Evolutionary conservation across 2,888 invertebrate genomes (phyloP).

Genomic region (Ctena decussata): DNA sequence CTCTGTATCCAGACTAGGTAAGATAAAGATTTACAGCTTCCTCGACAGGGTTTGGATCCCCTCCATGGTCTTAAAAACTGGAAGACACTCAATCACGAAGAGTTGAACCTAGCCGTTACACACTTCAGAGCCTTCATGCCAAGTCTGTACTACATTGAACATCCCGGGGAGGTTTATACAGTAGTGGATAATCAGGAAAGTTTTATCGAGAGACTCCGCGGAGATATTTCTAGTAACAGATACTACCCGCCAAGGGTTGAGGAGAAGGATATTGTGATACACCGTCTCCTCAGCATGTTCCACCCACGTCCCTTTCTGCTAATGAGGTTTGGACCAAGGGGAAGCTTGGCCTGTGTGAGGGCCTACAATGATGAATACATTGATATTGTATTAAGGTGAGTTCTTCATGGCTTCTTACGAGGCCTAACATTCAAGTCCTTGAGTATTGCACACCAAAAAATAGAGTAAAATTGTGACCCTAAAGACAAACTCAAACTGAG

Average conservation of each 20-base stretch:
- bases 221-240: conserved; percentile 75
- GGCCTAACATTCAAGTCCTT: too few relatives aligned
- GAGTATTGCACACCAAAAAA: too few relatives aligned
- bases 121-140: conserved; percentile 82
- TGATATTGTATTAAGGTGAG: conserved; percentile 85
- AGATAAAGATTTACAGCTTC: too few relatives aligned
- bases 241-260: conserved; percentile 79
- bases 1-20: too few relatives aligned
- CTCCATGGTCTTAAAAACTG: conserved; percentile 79
- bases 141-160: conserved; percentile 17
- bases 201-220: conserved; percentile 17
- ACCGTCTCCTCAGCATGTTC: conserved; percentile 82
- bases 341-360: conserved; percentile 79
- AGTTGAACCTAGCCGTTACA: conserved; percentile 76
- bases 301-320: conserved; percentile 85
- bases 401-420: too few relatives aligned
- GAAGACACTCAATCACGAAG: conserved; percentile 66
- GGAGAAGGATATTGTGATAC: conserved; percentile 73
- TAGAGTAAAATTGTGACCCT: too few relatives aligned
- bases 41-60: conserved; percentile 57
- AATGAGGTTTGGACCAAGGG: conserved; percentile 83
- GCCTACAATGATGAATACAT: conserved; percentile 81
- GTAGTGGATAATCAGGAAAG: conserved; percentile 37
- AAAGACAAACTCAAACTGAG: too few relatives aligned
- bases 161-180: conserved; percentile 52